phyloP scores from a whole-genome alignment of 2,113 vertebrate genomes.

The Pan troglodytes region NHGRI_mPanTro3-v2.1_pri NC_072421.2:53989501-53990000 shows the following conservation, averaged over 20 bases:
- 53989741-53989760: conserved; percentile 42
- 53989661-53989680: neutral
- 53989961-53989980: neutral
- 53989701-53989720: conserved; percentile 43
- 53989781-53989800: conserved; percentile 38
- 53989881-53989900: conserved; percentile 44
- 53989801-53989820: neutral
- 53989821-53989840: neutral
- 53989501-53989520: conserved; percentile 35
- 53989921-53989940: neutral
- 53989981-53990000: conserved; percentile 31
- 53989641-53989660: conserved; percentile 20
- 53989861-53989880: conserved; percentile 20
- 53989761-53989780: conserved; percentile 28
- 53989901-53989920: neutral
- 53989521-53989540: conserved; percentile 62
- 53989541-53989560: conserved; percentile 37
- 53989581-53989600: neutral
- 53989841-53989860: conserved; percentile 4
- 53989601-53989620: neutral
- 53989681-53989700: conserved; percentile 49
- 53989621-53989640: conserved; percentile 33
- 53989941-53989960: conserved; percentile 19
- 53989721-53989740: conserved; percentile 23
- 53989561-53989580: conserved; percentile 43